Conservation (phyloP, 2,113 vertebrate species). For the Cichladusa arquata region DNA sequence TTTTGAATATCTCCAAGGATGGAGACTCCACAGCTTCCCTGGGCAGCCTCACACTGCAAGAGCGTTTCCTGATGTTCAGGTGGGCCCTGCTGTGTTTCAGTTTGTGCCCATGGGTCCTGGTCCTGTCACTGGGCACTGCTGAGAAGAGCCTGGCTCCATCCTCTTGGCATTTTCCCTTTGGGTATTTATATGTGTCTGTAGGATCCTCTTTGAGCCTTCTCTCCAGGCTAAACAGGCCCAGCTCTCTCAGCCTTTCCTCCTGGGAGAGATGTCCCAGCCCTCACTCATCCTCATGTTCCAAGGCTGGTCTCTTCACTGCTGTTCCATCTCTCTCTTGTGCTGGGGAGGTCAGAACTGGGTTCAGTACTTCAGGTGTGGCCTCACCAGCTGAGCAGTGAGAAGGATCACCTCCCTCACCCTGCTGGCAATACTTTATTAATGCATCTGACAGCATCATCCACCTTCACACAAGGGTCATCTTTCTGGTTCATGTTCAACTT, state of each 20-base stretch:
- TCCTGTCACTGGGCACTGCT: neutral
- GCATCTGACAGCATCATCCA: accelerated
- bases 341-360: neutral
- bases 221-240: neutral
- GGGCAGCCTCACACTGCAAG: neutral
- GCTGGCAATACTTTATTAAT: neutral
- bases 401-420: neutral
- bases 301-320: neutral
- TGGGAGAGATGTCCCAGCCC: neutral
- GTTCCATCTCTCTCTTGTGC: neutral
- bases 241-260: neutral
- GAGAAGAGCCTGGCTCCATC: neutral
- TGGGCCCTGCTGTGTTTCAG: neutral
- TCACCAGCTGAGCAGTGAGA: neutral
- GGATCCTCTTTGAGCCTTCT: neutral
- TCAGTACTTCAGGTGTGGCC: neutral
- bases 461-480: neutral
- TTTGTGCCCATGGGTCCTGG: neutral
- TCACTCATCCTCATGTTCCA: accelerated
- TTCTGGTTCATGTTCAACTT: neutral
- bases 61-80: neutral
- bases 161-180: neutral
- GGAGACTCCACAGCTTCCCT: neutral
- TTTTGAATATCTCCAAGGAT: neutral
- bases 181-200: neutral